Percentiles rank a stretch among this genome's conserved stretches.
These are phyloP conservation scores for Physella acuta DNA, from an alignment of 1,140 invertebrate species.

Conservation along the genomic window DNA sequence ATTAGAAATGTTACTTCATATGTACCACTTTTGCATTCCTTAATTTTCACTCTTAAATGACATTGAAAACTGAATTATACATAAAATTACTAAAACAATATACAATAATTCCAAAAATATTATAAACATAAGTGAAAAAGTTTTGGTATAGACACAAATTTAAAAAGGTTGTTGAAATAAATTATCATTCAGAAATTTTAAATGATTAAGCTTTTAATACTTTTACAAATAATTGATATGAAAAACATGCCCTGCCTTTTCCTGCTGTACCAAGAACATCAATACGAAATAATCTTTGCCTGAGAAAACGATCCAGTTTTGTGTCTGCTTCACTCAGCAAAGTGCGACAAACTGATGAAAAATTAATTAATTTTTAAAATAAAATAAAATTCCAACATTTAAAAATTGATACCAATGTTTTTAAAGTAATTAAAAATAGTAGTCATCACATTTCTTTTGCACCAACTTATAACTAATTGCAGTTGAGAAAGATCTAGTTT, in stretches of 20 bases:
- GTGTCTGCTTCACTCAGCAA: constrained; percentile 14
- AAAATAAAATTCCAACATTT: too few species aligned
- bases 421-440: too few species aligned
- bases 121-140: not conserved
- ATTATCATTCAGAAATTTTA: too few species aligned
- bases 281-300: constrained; percentile 13
- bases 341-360: constrained; percentile 9
- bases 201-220: not conserved
- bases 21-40: too few species aligned
- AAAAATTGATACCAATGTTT: too few species aligned
- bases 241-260: constrained; percentile 1
- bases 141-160: not conserved
- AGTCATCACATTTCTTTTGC: too few species aligned
- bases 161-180: too few species aligned
- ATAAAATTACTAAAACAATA: not conserved
- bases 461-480: too few species aligned
- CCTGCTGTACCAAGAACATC: not conserved
- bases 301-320: constrained; percentile 5
- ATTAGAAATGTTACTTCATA: too few species aligned
- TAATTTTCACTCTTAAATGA: too few species aligned
- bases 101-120: not conserved
- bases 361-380: too few species aligned
- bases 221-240: not conserved
- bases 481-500: too few species aligned
- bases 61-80: not conserved